Percentiles rank a stretch among this genome's conserved stretches.
Evolutionary conservation across 2,888 invertebrate species (phyloP).

Genomic region (Villa cingulata): DNA sequence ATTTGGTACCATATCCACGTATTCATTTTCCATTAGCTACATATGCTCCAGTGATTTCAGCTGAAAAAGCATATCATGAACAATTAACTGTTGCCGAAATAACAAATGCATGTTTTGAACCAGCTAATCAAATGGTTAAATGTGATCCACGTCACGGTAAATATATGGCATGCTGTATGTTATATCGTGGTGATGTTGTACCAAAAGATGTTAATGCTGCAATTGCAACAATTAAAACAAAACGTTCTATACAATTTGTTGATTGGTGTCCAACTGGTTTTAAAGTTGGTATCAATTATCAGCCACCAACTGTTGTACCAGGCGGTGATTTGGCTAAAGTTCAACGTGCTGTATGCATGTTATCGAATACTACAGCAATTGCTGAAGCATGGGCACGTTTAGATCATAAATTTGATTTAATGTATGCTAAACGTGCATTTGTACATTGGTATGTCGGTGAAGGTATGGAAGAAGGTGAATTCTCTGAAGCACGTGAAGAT

Average conservation of each 20-base stretch:
- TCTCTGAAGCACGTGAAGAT: conserved; percentile 77
- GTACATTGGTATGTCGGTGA: conserved; percentile 90
- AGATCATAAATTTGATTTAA: conserved; percentile 89
- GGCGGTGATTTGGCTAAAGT: conserved; percentile 87
- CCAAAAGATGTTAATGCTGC: conserved; percentile 89
- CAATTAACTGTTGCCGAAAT: conserved; percentile 83
- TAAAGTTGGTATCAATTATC: conserved; percentile 78
- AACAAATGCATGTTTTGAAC: conserved; percentile 90
- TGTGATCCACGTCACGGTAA: conserved; percentile 83
- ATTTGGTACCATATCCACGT: conserved; percentile 85
- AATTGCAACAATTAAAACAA: conserved; percentile 89
- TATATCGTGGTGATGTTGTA: conserved; percentile 86
- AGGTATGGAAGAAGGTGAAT: conserved; percentile 80
- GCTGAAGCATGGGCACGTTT: conserved; percentile 92
- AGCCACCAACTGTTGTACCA: conserved; percentile 81
- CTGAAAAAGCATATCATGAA: conserved; percentile 88
- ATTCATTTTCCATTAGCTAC: conserved; percentile 90
- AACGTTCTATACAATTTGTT: conserved; percentile 77
- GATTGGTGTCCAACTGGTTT: conserved; percentile 80
- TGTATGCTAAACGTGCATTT: conserved; percentile 93
- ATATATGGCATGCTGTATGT: conserved; percentile 91
- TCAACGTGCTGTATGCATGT: conserved; percentile 90
- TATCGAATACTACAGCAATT: conserved; percentile 92
- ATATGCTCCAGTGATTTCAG: conserved; percentile 82
- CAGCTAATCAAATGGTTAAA: conserved; percentile 87